A percentile compares a stretch with the other conserved stretches of the same genome.
Conservation (phyloP, 2,797 vertebrate genomes). For the Prionace glauca region DNA sequence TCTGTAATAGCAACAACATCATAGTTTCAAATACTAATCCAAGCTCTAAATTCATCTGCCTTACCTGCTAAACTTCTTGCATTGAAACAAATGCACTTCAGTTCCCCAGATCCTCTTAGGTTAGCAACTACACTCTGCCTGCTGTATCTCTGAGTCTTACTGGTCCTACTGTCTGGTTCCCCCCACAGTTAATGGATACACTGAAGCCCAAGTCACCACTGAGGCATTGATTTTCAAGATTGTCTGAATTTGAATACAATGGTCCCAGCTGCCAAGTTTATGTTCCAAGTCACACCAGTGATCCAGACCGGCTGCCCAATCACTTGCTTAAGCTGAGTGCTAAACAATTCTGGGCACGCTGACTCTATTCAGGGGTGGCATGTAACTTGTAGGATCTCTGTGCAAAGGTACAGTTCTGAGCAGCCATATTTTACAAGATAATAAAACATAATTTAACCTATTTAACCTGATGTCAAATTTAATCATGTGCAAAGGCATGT, state of each 20-base stretch:
- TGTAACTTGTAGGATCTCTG: background rate
- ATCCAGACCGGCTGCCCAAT: background rate
- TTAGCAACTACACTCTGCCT: no score
- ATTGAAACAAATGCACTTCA: no score
- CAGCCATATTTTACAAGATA: background rate
- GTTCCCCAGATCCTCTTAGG: no score
- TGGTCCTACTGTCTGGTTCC: no score
- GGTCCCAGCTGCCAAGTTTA: background rate
- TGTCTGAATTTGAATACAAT: background rate
- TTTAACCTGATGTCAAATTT: background rate
- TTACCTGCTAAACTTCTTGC: no score
- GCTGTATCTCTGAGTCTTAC: no score
- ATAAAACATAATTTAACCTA: background rate
- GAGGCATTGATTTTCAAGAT: no score
- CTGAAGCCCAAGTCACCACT: no score
- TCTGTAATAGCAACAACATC: no score
- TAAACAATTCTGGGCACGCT: background rate
- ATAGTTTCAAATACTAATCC: no score
- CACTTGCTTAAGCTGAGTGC: background rate
- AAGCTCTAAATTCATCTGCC: no score
- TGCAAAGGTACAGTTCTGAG: background rate
- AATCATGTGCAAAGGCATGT: background rate
- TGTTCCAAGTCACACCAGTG: background rate
- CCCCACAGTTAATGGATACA: no score
- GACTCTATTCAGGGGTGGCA: background rate